Conservation (phyloP, 2,797 vertebrate species). For the Acanthurus tractus region DNA sequence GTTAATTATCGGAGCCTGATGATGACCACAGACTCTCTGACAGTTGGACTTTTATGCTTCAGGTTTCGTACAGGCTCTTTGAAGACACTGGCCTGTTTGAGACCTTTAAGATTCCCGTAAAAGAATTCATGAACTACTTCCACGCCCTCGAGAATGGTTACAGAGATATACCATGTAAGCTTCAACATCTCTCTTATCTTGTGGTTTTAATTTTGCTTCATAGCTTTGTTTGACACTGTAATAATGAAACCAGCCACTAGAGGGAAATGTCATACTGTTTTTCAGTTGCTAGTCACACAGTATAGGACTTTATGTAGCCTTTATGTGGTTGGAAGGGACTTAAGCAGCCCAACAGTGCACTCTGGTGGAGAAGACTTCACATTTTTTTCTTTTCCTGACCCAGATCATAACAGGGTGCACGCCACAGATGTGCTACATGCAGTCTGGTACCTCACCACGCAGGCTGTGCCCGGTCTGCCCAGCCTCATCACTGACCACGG, state of each 20-base stretch:
- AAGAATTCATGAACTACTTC: conserved; percentile 99
- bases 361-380: conserved; percentile 57
- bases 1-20: background rate
- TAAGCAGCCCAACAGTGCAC: conserved; percentile 59
- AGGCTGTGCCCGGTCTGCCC: conserved; percentile 93
- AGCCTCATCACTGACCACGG: conserved; percentile 90
- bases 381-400: too few relatives aligned
- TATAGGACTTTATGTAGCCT: conserved; percentile 4
- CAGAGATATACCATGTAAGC: conserved; percentile 96
- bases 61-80: conserved; percentile 98
- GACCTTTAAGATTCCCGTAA: conserved; percentile 96
- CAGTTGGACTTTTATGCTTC: conserved; percentile 46
- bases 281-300: background rate
- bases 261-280: conserved; percentile 39
- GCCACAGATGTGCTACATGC: conserved; percentile 99
- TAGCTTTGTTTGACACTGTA: conserved; percentile 22
- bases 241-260: conserved; percentile 48
- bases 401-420: conserved; percentile 90
- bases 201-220: background rate
- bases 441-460: conserved; percentile 98
- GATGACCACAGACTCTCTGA: conserved; percentile 4
- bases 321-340: conserved; percentile 2
- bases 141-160: conserved; percentile 98
- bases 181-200: background rate
- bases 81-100: conserved; percentile 97